Percentiles rank a stretch among this genome's conserved stretches.
phyloP scores from a whole-genome alignment of 2,888 invertebrate genomes.

The Stratiomys singularior region DNA sequence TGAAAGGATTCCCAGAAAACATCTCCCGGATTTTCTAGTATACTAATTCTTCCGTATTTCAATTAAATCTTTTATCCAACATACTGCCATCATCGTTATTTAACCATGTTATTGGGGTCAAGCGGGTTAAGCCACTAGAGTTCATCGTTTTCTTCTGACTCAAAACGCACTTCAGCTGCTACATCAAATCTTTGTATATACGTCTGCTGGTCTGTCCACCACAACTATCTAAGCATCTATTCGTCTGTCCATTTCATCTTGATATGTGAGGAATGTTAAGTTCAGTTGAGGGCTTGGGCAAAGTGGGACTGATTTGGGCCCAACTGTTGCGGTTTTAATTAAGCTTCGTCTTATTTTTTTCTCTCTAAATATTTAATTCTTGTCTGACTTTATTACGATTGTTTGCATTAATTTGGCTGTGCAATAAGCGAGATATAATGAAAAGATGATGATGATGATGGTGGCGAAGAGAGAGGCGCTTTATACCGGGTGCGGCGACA shows the following conservation, averaged over 20 bases:
- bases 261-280: neutral
- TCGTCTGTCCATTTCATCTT: neutral
- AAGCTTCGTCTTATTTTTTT: slow-evolving; percentile 4
- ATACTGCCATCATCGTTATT: neutral
- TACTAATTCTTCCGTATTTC: neutral
- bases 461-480: neutral
- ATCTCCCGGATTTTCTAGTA: neutral
- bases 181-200: neutral
- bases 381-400: neutral
- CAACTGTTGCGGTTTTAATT: slow-evolving; percentile 34
- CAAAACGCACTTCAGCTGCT: slow-evolving; percentile 8
- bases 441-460: neutral
- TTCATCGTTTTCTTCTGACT: slow-evolving; percentile 2
- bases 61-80: neutral
- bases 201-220: neutral
- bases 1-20: neutral
- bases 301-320: neutral
- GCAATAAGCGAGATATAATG: neutral
- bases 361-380: neutral
- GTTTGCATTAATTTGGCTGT: neutral
- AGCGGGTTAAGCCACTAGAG: slow-evolving; percentile 4
- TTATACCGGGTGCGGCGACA: neutral
- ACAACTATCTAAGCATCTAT: neutral
- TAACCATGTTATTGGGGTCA: slow-evolving; percentile 16
- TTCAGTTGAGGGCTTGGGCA: neutral